Percentiles rank a stretch among this genome's conserved stretches.
phyloP scores from a whole-genome alignment of 2,888 invertebrate genomes.

The Drosophila eohydei region DNA sequence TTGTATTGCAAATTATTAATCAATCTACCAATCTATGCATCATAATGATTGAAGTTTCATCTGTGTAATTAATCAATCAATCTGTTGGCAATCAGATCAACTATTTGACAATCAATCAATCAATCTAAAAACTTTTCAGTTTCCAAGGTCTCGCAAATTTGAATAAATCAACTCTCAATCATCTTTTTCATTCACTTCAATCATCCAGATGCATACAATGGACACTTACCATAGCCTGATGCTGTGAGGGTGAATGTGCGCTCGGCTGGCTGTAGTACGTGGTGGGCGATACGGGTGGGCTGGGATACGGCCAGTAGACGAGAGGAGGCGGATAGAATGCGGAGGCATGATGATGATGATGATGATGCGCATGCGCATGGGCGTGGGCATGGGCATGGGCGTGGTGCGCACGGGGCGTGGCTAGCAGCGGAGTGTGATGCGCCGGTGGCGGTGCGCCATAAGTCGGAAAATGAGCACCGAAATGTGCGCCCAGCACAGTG shows the following conservation, averaged over 20 bases:
- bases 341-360: conserved; percentile 86
- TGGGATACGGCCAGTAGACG: conserved; percentile 97
- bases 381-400: conserved; percentile 86
- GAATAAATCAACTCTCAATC: too few species aligned
- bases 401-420: conserved; percentile 78
- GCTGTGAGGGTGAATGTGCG: conserved; percentile 85
- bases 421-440: conserved; percentile 81
- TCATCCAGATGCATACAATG: not conserved
- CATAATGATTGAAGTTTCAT: too few species aligned
- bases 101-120: too few species aligned
- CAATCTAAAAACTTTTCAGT: too few species aligned
- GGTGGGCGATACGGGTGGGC: conserved; percentile 96
- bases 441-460: conserved; percentile 85
- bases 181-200: not conserved
- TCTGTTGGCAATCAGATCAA: too few species aligned
- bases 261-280: conserved; percentile 90
- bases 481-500: conserved; percentile 86
- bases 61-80: too few species aligned
- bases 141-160: too few species aligned
- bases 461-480: conserved; percentile 83
- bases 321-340: conserved; percentile 88
- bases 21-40: too few species aligned
- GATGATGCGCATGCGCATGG: conserved; percentile 81
- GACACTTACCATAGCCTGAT: conserved; percentile 79
- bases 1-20: too few species aligned